Conservation (phyloP, 2,797 vertebrate species). For the Myiotriccus ornatus region DNA sequence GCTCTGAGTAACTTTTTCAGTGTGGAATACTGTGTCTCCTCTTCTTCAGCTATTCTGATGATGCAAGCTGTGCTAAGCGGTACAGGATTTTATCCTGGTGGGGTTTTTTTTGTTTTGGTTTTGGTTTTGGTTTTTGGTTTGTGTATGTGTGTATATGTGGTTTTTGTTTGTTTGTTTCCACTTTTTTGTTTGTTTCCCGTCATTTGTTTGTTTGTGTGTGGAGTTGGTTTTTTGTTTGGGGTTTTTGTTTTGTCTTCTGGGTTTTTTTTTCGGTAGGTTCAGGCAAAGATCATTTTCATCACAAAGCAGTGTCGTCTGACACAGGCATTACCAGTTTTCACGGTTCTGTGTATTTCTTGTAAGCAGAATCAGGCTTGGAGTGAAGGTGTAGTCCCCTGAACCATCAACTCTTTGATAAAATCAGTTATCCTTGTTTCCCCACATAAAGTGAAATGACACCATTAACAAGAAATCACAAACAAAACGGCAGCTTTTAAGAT, state of each 20-base stretch:
- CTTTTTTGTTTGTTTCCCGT: too few species aligned
- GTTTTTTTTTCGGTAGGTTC: background rate
- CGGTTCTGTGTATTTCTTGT: background rate
- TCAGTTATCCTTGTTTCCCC: background rate
- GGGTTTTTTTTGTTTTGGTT: too few species aligned
- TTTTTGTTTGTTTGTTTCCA: too few species aligned
- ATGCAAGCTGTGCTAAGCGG: background rate
- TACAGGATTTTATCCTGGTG: background rate
- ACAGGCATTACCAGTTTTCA: background rate
- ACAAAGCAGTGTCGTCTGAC: background rate
- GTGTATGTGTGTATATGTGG: too few species aligned
- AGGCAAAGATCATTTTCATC: background rate
- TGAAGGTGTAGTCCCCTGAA: background rate
- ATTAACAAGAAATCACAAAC: slow-evolving; percentile 16
- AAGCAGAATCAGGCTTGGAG: background rate
- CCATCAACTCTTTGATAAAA: background rate
- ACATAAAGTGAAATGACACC: background rate
- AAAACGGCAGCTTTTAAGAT: slow-evolving; percentile 9
- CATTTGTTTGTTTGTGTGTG: background rate
- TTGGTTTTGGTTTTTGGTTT: background rate
- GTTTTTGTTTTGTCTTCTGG: too few species aligned
- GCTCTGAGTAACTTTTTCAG: background rate
- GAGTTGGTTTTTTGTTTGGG: too few species aligned
- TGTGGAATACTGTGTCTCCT: background rate
- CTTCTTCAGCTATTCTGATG: background rate